Evolutionary conservation across 1,140 invertebrate genomes (phyloP).

Genomic region (Ceratosolen solmsi): DNA sequence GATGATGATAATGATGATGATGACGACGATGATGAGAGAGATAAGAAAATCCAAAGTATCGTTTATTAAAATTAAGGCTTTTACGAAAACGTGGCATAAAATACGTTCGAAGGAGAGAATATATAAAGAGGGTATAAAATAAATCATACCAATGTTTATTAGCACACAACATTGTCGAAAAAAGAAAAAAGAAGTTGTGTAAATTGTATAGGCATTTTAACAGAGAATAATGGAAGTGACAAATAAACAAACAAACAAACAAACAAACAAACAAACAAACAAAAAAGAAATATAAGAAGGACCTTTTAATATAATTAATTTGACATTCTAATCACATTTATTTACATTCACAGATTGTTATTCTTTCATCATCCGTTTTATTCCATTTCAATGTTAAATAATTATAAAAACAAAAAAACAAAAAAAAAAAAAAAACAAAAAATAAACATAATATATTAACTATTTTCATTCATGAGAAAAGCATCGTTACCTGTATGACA

Average conservation of each 20-base stretch:
- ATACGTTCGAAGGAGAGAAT: conserved; percentile 16
- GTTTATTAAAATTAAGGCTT: conserved; percentile 41
- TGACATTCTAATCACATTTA: conserved; percentile 71
- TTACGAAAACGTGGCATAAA: conserved; percentile 26
- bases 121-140: conserved; percentile 26
- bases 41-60: conserved; percentile 41
- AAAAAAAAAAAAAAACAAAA: conserved; percentile 60
- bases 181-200: conserved; percentile 28
- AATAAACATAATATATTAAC: conserved; percentile 74
- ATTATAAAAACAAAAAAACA: conserved; percentile 70
- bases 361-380: conserved; percentile 73
- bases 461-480: conserved; percentile 75
- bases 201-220: conserved; percentile 47
- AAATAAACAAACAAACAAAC: conserved; percentile 42
- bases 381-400: conserved; percentile 74
- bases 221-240: conserved; percentile 46
- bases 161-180: conserved; percentile 18
- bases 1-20: too few relatives aligned
- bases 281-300: conserved; percentile 47
- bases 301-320: conserved; percentile 59
- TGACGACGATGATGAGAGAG: too few relatives aligned
- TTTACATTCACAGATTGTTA: conserved; percentile 73
- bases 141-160: conserved; percentile 32
- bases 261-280: conserved; percentile 40
- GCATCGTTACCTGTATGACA: conserved; percentile 76